Percentiles rank a stretch among this genome's conserved stretches.
These are phyloP conservation scores for Limanda limanda DNA, from an alignment of 2,113 vertebrate genomes.

Conservation along the genomic window DNA sequence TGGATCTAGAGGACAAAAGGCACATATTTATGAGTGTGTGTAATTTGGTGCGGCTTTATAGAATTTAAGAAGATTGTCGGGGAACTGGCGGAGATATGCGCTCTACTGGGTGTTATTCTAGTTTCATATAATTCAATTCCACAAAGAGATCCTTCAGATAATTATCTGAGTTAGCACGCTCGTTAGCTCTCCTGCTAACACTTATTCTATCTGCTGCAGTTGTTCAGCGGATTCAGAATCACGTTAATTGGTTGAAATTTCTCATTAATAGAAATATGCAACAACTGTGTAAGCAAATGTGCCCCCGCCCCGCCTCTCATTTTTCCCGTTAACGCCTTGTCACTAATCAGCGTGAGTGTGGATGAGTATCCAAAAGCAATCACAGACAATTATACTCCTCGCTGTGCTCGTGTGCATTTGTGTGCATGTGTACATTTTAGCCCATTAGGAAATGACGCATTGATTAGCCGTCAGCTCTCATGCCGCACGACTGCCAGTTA, in stretches of 20 bases:
- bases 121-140: not conserved
- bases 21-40: no score
- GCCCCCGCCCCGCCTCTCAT: slow-evolving; percentile 1
- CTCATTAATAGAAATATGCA: slow-evolving; percentile 58
- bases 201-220: slow-evolving; percentile 28
- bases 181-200: not conserved
- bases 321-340: slow-evolving; percentile 40
- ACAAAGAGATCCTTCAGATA: not conserved
- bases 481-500: slow-evolving; percentile 60
- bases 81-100: not conserved
- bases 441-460: slow-evolving; percentile 63
- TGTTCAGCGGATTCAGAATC: slow-evolving; percentile 22
- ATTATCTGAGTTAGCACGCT: not conserved
- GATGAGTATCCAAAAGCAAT: slow-evolving; percentile 71
- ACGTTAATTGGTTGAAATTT: slow-evolving; percentile 62
- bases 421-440: slow-evolving; percentile 54
- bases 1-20: no score
- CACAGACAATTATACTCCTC: slow-evolving; percentile 69
- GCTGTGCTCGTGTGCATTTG: slow-evolving; percentile 50
- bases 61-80: not conserved
- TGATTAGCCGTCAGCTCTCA: slow-evolving; percentile 67
- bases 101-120: not conserved
- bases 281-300: slow-evolving; percentile 59
- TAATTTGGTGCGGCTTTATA: no score
- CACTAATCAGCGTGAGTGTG: slow-evolving; percentile 66